phyloP scores from a whole-genome alignment of 1,140 invertebrate genomes.

The Panagrolaimus sp. region DNA sequence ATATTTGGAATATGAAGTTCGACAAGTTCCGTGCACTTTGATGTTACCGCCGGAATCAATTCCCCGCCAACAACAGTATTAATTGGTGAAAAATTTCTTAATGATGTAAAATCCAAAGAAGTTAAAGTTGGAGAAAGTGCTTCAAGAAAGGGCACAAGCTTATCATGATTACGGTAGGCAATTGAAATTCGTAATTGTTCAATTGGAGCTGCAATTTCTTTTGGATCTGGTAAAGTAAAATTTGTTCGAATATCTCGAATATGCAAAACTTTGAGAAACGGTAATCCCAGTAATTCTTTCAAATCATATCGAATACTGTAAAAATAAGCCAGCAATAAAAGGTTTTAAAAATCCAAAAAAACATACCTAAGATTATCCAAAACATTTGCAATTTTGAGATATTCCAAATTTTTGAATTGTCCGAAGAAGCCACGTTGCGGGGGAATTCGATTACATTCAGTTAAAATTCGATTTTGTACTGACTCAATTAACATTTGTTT shows the following conservation, averaged over 20 bases:
- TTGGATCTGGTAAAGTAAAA: background rate
- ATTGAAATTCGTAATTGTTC: background rate
- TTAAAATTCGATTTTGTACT: background rate
- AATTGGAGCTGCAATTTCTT: background rate
- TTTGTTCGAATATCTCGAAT: background rate
- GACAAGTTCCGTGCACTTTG: background rate
- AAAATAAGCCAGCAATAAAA: background rate
- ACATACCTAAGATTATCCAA: background rate
- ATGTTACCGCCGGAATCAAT: background rate
- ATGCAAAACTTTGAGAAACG: background rate
- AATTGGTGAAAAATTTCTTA: background rate
- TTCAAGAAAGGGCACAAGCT: background rate
- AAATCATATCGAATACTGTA: background rate
- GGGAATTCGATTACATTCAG: background rate
- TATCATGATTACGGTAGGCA: background rate
- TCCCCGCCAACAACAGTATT: background rate
- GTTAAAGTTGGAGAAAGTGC: background rate
- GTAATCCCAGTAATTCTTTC: background rate
- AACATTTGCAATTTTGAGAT: background rate
- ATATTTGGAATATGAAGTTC: constrained; percentile 1
- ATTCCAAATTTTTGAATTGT: background rate
- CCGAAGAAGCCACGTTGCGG: background rate
- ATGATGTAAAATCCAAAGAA: background rate
- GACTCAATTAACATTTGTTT: background rate
- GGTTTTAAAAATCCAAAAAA: background rate